Evolutionary conservation across 2,888 invertebrate species (phyloP), one percentile per base, ranked within the genome.

Genomic region (Zaprionus bogoriensis): DNA sequence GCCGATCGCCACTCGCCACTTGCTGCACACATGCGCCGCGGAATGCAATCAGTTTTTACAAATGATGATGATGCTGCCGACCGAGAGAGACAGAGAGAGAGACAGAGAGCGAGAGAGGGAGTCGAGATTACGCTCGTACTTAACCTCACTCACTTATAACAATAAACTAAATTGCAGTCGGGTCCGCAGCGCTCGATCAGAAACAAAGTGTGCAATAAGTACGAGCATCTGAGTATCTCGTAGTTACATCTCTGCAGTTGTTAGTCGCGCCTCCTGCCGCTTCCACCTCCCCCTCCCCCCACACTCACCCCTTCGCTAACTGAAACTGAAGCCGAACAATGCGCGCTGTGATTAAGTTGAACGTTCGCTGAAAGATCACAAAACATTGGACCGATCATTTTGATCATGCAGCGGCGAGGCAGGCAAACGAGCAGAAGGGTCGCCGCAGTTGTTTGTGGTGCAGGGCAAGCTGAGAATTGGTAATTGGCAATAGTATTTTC

Each of bases 121-220:
- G 46, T 74, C 64, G 70, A 70, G 75, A 87, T 85, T 85, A 76
- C 70, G 72, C 69, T 68, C 64, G 76, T 73, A 81, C 79, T 87
- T 84, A 87, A 84, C 82, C 76, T 79, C 87, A 87, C 82, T 87
- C 88, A 87, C 84, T 87, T 88, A 76, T 79, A 88, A 87, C 88
- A 88, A 88, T 88, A 84, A 88, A 86, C 78, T 74, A 87, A 88
- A 88, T 87, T 89, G 81, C 85, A 85, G 32, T 50, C 72, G 66
- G 63, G 48, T 54, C 72, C 47, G 63, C 59, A 50, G 17, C 51
- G 48, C 65, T 52, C 68, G 71, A 74, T 64, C 77, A 66, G 64
- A 83, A 87, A 82, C 86, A 87, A 77, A 69, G 86, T 73, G 71
- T 79, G 79, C 70, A 64, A 69, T 65, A 74, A 73, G 71, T 41